Evolutionary conservation across 1,140 invertebrate species (phyloP).

Genomic region (Coenobita brevimanus): DNA sequence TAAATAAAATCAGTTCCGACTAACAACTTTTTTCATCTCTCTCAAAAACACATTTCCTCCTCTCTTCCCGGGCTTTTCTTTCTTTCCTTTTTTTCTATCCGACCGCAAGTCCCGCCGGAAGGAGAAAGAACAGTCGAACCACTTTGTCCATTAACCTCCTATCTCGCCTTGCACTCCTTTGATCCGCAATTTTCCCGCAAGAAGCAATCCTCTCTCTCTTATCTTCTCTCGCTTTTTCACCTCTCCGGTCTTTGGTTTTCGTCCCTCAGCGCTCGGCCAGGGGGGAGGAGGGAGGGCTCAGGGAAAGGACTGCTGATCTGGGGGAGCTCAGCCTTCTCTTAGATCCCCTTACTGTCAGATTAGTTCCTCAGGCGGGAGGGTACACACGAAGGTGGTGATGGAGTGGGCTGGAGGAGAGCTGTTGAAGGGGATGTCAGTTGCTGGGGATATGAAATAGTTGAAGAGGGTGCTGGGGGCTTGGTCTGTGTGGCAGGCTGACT

Average conservation of each 20-base stretch:
- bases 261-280: constrained; percentile 34
- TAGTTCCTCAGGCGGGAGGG: constrained; percentile 19
- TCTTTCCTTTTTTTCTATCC: constrained; percentile 31
- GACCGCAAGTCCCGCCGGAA: constrained; percentile 22
- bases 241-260: no score
- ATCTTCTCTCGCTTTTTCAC: constrained; percentile 15
- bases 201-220: constrained; percentile 39
- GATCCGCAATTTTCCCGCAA: constrained; percentile 41
- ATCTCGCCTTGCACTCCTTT: constrained; percentile 43
- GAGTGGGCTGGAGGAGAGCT: background rate
- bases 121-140: constrained; percentile 18
- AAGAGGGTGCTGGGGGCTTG: no score
- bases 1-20: no score
- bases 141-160: constrained; percentile 53
- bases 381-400: background rate
- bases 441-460: no score
- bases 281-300: constrained; percentile 31
- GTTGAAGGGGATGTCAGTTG: background rate
- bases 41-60: background rate
- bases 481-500: background rate
- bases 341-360: constrained; percentile 62
- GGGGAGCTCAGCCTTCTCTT: background rate
- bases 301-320: constrained; percentile 6
- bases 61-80: background rate
- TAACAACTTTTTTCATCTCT: no score